Percentiles rank a stretch among this genome's conserved stretches.
Evolutionary conservation across 2,888 invertebrate genomes (phyloP).

Genomic region (Ennomos erosarius): DNA sequence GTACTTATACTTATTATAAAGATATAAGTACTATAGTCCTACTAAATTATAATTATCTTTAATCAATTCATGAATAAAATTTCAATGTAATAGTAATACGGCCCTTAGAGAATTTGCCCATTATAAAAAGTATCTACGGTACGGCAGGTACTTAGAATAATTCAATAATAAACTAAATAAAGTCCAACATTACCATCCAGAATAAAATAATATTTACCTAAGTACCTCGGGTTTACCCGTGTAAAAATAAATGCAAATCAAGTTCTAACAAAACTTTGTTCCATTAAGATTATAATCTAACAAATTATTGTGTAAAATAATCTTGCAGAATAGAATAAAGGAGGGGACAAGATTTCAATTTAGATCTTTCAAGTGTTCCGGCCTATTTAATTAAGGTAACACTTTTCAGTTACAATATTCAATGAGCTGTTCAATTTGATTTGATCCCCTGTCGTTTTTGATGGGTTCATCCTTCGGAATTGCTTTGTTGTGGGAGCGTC

Average conservation of each 20-base stretch:
- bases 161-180: too few species aligned
- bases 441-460: constrained; percentile 57
- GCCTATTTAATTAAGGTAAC: constrained; percentile 47
- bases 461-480: constrained; percentile 54
- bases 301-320: constrained; percentile 42
- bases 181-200: too few species aligned
- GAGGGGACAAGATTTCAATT: constrained; percentile 41
- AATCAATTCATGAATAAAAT: too few species aligned
- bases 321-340: constrained; percentile 37
- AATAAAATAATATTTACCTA: neutral
- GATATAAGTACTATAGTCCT: too few species aligned
- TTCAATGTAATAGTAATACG: too few species aligned
- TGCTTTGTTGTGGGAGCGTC: constrained; percentile 54
- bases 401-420: constrained; percentile 52
- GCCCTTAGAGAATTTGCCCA: too few species aligned
- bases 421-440: constrained; percentile 53
- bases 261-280: constrained; percentile 40
- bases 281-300: constrained; percentile 42
- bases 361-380: constrained; percentile 36
- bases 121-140: too few species aligned
- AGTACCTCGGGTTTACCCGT: neutral
- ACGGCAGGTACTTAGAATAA: too few species aligned
- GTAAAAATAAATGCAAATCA: constrained; percentile 37
- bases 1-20: too few species aligned
- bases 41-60: too few species aligned